phyloP scores from a whole-genome alignment of 1,140 invertebrate species.

The Drosophila pectinifera region DNA sequence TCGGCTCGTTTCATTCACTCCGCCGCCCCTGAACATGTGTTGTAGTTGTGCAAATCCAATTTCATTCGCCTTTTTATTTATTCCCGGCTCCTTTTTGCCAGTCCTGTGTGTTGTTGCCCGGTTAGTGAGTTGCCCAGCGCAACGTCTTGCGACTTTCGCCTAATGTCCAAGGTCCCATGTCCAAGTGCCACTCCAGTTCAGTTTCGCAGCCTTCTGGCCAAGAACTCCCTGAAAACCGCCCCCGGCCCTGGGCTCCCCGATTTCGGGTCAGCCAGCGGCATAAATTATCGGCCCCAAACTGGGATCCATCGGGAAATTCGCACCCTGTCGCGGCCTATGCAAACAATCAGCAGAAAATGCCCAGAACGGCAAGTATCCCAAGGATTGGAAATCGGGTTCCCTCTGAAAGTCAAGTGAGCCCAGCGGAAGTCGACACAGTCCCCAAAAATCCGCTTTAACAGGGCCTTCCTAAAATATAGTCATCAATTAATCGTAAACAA shows the following conservation, averaged over 20 bases:
- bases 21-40: constrained; percentile 33
- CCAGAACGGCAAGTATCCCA: constrained; percentile 25
- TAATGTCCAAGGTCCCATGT: constrained; percentile 19
- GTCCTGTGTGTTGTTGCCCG: constrained; percentile 3
- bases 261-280: constrained; percentile 39
- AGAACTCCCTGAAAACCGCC: neutral
- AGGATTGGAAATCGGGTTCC: no score
- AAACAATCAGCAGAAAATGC: constrained; percentile 54
- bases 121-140: constrained; percentile 47
- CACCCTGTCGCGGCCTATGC: constrained; percentile 38
- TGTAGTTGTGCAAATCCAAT: constrained; percentile 66
- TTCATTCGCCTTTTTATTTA: constrained; percentile 59
- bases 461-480: neutral
- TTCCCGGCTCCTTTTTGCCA: constrained; percentile 33
- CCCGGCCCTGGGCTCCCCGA: neutral
- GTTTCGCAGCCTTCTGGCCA: constrained; percentile 3
- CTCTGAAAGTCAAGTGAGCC: constrained; percentile 22
- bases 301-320: neutral
- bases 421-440: no score
- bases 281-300: constrained; percentile 57
- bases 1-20: constrained; percentile 16
- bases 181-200: constrained; percentile 26
- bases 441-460: neutral
- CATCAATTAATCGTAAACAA: neutral
- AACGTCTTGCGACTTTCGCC: constrained; percentile 39